phyloP scores from a whole-genome alignment of 2,888 invertebrate species.

The Pegoplata infirma region DNA sequence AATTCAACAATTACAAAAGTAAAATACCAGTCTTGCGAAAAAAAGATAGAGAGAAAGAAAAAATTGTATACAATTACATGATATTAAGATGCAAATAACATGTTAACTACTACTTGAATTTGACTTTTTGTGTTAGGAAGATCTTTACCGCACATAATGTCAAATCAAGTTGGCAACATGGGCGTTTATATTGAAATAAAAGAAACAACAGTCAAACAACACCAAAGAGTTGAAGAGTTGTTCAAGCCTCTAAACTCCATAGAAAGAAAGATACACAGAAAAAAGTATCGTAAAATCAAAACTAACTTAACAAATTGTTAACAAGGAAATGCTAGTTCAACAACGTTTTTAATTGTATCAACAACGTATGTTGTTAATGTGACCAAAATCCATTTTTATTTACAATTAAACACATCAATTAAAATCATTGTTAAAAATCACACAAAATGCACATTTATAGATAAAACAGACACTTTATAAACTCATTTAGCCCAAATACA shows the following conservation, averaged over 20 bases:
- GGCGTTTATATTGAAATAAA: slow-evolving; percentile 1
- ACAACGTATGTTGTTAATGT: too few species aligned
- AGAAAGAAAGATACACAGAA: background rate
- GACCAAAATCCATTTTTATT: too few species aligned
- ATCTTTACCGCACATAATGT: slow-evolving; percentile 38
- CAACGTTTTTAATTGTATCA: too few species aligned
- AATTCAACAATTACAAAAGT: background rate
- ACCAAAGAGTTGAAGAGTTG: background rate
- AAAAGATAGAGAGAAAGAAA: background rate
- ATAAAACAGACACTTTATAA: too few species aligned
- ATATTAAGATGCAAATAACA: slow-evolving; percentile 52
- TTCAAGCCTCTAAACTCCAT: background rate
- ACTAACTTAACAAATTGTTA: too few species aligned
- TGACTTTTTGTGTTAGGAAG: slow-evolving; percentile 11
- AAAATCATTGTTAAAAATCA: too few species aligned
- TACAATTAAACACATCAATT: too few species aligned
- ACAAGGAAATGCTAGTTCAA: too few species aligned
- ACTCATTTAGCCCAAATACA: too few species aligned
- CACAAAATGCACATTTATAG: too few species aligned
- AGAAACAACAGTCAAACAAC: background rate
- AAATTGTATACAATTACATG: slow-evolving; percentile 50
- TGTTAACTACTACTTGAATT: slow-evolving; percentile 48
- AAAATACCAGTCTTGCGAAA: too few species aligned
- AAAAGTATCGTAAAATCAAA: too few species aligned
- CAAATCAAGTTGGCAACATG: slow-evolving; percentile 35